phyloP scores from a whole-genome alignment of 2,797 vertebrate species.

The Sebastes wilsoni region DNA sequence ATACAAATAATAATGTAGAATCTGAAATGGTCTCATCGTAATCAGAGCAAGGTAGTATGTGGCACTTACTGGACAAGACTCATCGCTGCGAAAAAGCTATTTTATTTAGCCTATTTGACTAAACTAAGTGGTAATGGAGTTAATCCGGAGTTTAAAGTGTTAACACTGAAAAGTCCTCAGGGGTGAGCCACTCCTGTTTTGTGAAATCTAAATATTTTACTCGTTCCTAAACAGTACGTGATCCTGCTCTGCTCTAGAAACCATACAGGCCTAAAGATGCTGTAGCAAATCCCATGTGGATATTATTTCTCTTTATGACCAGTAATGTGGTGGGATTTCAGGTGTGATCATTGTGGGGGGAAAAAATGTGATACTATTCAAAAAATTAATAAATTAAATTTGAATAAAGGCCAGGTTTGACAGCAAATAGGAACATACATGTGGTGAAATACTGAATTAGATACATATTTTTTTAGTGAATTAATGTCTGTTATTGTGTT shows the following conservation, averaged over 20 bases:
- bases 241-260: neutral
- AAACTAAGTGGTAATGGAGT: neutral
- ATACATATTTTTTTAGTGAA: neutral
- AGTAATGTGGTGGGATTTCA: neutral
- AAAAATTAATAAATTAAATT: neutral
- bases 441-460: neutral
- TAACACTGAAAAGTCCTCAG: neutral
- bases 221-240: slow-evolving; percentile 48
- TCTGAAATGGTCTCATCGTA: neutral
- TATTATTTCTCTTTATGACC: neutral
- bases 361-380: neutral
- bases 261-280: neutral
- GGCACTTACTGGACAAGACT: neutral
- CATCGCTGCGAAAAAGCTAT: fast-evolving
- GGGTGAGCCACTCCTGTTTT: slow-evolving; percentile 5
- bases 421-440: neutral
- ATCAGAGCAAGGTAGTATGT: too few species aligned
- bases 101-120: neutral
- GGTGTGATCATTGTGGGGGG: neutral
- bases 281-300: neutral
- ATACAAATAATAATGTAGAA: neutral
- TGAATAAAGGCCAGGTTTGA: neutral
- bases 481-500: neutral
- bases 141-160: slow-evolving; percentile 38
- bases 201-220: slow-evolving; percentile 64